phyloP scores from a whole-genome alignment of 2,797 vertebrate species.

The Buphagus erythrorhynchus region DNA sequence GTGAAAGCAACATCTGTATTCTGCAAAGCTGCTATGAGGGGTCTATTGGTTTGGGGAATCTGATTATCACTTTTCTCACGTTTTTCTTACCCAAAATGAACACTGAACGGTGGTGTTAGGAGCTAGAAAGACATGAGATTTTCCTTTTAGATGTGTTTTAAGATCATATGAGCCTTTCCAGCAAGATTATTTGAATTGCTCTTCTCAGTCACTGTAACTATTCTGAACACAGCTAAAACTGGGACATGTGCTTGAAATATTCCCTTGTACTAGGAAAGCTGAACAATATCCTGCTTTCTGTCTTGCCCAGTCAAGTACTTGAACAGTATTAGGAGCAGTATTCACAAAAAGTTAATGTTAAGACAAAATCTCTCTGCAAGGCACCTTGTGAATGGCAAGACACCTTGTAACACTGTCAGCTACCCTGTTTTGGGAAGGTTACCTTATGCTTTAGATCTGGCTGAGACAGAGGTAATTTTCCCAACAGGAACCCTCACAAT shows the following conservation, averaged over 20 bases:
- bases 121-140: background rate
- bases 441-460: fast-evolving
- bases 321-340: background rate
- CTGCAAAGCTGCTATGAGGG: background rate
- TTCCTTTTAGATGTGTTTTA: background rate
- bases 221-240: background rate
- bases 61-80: constrained; percentile 16
- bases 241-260: background rate
- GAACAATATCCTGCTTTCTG: background rate
- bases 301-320: background rate
- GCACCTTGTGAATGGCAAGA: background rate
- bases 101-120: background rate
- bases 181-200: background rate
- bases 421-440: background rate
- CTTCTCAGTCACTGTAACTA: background rate
- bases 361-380: background rate
- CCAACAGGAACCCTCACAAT: background rate
- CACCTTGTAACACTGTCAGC: background rate
- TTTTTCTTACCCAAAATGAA: background rate
- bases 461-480: background rate
- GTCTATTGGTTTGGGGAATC: background rate
- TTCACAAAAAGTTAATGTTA: background rate
- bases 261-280: background rate
- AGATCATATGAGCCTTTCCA: background rate
- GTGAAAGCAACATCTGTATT: constrained; percentile 28